A percentile compares a stretch with the other conserved stretches of the same genome.
phyloP scores from a whole-genome alignment of 2,113 vertebrate species.

The Caloenas nicobarica region DNA sequence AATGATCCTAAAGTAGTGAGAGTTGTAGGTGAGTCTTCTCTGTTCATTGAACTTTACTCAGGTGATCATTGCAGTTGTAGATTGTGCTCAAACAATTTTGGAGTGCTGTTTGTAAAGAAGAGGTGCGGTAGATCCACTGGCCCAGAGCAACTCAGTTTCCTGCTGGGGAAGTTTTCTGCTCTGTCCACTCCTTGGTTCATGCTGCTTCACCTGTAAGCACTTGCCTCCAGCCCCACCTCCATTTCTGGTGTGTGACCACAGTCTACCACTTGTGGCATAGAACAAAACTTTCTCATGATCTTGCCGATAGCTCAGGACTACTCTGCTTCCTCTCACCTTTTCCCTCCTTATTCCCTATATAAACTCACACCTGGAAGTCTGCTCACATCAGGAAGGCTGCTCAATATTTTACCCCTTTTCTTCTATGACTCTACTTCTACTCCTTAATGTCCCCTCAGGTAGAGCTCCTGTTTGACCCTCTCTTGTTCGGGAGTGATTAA shows the following conservation, averaged over 20 bases:
- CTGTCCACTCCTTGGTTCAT: background rate
- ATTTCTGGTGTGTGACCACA: background rate
- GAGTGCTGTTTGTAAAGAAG: background rate
- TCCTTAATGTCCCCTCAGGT: background rate
- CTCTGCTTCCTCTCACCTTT: accelerated
- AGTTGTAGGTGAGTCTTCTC: background rate
- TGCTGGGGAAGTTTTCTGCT: background rate
- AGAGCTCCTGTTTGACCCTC: background rate
- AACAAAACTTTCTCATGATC: background rate
- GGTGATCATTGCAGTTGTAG: background rate
- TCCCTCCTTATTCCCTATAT: background rate
- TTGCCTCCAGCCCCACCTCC: background rate
- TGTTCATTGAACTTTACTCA: background rate
- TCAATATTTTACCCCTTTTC: background rate
- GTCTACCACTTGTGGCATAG: background rate
- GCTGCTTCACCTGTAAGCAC: background rate
- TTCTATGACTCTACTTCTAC: background rate
- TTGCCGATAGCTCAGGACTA: background rate
- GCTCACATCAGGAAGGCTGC: background rate
- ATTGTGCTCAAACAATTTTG: background rate
- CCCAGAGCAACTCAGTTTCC: background rate
- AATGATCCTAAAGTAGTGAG: background rate
- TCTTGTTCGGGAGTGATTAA: background rate
- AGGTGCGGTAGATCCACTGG: background rate
- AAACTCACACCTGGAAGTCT: background rate